phyloP scores from a whole-genome alignment of 2,797 vertebrate species.

The Zalophus californianus region DNA sequence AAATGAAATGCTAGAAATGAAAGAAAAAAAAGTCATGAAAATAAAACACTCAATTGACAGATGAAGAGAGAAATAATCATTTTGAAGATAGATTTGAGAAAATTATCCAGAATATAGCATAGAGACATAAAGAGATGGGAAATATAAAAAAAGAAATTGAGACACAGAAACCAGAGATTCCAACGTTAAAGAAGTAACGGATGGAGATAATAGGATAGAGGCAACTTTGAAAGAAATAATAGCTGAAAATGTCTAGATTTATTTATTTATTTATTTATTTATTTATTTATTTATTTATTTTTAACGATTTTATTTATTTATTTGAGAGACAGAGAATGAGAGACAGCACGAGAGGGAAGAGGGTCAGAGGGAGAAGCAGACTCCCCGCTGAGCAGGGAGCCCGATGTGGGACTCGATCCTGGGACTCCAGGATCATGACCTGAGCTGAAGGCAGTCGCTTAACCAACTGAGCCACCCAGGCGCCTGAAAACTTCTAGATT shows the following conservation, averaged over 20 bases:
- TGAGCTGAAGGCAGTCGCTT: no score
- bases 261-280: background rate
- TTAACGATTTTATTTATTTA: no score
- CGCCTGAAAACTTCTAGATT: background rate
- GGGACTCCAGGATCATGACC: no score
- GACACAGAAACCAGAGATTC: background rate
- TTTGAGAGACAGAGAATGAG: no score
- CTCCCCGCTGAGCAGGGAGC: no score
- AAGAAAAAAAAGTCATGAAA: background rate
- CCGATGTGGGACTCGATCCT: no score
- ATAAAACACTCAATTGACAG: background rate
- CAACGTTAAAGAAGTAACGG: background rate
- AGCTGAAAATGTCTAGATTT: background rate
- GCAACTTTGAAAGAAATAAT: constrained; percentile 22
- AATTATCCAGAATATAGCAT: background rate
- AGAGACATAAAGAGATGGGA: background rate
- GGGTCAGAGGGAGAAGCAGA: no score
- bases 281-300: no score
- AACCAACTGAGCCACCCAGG: no score
- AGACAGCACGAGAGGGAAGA: no score
- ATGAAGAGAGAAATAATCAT: background rate
- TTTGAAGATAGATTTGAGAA: background rate
- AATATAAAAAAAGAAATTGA: constrained; percentile 2
- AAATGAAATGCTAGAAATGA: constrained; percentile 7
- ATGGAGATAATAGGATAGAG: background rate